These are phyloP conservation scores for Ciona savignyi DNA, from an alignment of 23 tunicate species.

Conservation along the genomic window DNA sequence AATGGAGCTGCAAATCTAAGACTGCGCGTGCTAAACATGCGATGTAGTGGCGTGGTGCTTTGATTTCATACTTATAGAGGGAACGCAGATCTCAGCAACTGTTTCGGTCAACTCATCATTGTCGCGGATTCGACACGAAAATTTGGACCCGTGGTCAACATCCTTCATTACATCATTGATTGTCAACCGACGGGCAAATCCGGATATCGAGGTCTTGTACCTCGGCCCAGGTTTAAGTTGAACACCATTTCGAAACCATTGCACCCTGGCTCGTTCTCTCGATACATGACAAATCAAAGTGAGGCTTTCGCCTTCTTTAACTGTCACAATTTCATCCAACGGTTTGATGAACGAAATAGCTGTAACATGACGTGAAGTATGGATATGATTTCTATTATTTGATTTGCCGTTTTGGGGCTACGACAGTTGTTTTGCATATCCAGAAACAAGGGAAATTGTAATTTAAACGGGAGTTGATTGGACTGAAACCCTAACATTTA, in stretches of 20 bases:
- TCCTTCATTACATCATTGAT: conserved; percentile 40
- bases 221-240: conserved; percentile 44
- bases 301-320: conserved; percentile 50
- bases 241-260: conserved; percentile 74
- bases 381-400: not conserved
- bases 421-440: too few relatives aligned
- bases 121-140: conserved; percentile 61
- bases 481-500: too few relatives aligned
- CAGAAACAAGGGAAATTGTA: too few relatives aligned
- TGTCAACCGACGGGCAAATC: conserved; percentile 36
- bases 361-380: conserved; percentile 18
- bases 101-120: conserved; percentile 77
- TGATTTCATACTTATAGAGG: conserved; percentile 34
- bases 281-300: conserved; percentile 59
- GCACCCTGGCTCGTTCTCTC: conserved; percentile 72
- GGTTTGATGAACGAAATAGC: conserved; percentile 67
- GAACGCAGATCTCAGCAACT: conserved; percentile 26
- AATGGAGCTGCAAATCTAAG: not conserved
- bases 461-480: too few relatives aligned
- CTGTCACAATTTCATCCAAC: conserved; percentile 37
- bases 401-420: too few relatives aligned
- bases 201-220: conserved; percentile 64
- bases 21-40: not conserved
- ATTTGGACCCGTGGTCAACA: conserved; percentile 51
- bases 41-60: not conserved